These are phyloP conservation scores for Dicyrtoma fusca DNA, from an alignment of 2,888 invertebrate species.

Conservation along the genomic window DNA sequence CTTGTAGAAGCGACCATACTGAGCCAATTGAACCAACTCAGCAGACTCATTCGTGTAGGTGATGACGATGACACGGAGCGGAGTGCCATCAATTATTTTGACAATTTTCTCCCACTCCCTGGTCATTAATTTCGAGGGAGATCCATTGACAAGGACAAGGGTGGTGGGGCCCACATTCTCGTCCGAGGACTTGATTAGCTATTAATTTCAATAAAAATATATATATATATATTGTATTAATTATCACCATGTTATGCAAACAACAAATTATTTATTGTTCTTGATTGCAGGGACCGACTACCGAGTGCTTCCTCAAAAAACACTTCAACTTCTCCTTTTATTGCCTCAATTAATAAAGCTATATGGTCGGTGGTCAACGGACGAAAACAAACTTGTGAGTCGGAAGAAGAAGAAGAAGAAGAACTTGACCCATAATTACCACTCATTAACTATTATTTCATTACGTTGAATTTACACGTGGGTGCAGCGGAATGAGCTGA, in stretches of 20 bases:
- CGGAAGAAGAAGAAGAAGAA: conserved; percentile 7
- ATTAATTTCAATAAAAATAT: conserved; percentile 26
- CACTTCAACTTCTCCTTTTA: too few relatives aligned
- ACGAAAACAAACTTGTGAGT: too few relatives aligned
- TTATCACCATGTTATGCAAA: neutral
- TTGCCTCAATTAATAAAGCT: too few relatives aligned
- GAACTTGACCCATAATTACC: conserved; percentile 28
- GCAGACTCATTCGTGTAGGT: conserved; percentile 53
- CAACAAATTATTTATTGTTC: conserved; percentile 3
- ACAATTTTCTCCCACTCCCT: conserved; percentile 55
- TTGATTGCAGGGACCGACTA: too few relatives aligned
- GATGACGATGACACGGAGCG: conserved; percentile 53
- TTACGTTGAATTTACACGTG: conserved; percentile 21
- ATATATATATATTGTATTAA: neutral
- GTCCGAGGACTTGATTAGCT: conserved; percentile 54
- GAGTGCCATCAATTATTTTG: conserved; percentile 54
- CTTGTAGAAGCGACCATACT: conserved; percentile 53
- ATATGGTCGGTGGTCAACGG: too few relatives aligned
- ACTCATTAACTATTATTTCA: conserved; percentile 35
- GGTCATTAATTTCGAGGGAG: conserved; percentile 50
- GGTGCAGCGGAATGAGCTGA: conserved; percentile 13
- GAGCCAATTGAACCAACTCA: conserved; percentile 48
- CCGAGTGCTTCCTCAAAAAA: too few relatives aligned
- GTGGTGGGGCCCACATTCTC: conserved; percentile 55
- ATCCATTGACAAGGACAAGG: conserved; percentile 54